Conservation (phyloP, 1,140 invertebrate genomes). For the Nomia melanderi region DNA sequence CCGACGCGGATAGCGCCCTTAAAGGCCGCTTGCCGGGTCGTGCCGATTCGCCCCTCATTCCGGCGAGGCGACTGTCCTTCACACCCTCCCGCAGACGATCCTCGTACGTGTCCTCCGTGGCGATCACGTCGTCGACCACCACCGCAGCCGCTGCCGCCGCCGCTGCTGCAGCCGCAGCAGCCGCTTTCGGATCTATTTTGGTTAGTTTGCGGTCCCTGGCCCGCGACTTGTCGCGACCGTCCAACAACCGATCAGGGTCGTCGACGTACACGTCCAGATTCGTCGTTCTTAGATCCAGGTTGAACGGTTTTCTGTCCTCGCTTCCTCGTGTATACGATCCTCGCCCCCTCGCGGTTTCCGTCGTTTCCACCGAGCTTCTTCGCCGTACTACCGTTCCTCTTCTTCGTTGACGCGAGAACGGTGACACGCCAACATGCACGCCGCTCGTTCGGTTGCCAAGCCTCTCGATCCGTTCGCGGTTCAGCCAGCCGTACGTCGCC, state of each 20-base stretch:
- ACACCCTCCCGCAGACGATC: slow-evolving; percentile 52
- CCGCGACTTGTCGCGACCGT: not conserved
- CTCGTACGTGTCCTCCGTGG: slow-evolving; percentile 51
- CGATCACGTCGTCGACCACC: slow-evolving; percentile 22
- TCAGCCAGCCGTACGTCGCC: too few species aligned
- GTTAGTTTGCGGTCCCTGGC: not conserved
- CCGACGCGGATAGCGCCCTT: slow-evolving; percentile 86
- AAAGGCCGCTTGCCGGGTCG: slow-evolving; percentile 85
- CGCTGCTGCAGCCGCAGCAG: too few species aligned
- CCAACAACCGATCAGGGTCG: not conserved
- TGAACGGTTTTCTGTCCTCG: not conserved
- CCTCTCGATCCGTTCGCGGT: too few species aligned
- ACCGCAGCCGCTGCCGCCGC: too few species aligned
- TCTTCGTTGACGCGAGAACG: not conserved
- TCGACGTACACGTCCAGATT: slow-evolving; percentile 15
- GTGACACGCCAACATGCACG: too few species aligned
- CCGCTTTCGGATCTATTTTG: slow-evolving; percentile 30
- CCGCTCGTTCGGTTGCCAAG: too few species aligned
- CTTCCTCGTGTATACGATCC: too few species aligned
- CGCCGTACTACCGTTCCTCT: too few species aligned
- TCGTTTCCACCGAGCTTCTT: too few species aligned
- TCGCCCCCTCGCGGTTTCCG: not conserved
- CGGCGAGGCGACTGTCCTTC: slow-evolving; percentile 60
- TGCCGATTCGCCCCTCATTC: slow-evolving; percentile 65
- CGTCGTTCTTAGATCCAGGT: slow-evolving; percentile 52